Base-by-base conservation (phyloP, 2,888 invertebrate species). In the Ametastegia equiseti region DNA sequence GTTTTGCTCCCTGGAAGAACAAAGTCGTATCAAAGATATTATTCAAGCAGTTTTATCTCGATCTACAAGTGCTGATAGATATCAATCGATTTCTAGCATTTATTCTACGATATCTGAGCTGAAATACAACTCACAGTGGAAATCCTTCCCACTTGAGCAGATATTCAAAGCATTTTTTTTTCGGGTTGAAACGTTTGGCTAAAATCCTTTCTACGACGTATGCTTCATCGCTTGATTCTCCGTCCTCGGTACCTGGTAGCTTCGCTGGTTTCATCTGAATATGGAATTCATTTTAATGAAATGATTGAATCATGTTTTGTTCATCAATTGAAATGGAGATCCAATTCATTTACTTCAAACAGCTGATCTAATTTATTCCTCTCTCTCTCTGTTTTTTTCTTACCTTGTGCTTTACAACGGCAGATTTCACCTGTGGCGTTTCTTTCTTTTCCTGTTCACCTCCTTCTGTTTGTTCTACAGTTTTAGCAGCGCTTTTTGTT, bases 71-170 rank as follows among this genome's bases (percentile, higher is more conserved):
- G 3, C 1, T 3, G 9, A 60, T 6, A 30, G 36, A 39, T 9
- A 63, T 33, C 5, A 42, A 42, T 42, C 42, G 9, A 42, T 54
- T n/a, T 54, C 54, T n/a, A n/a, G n/a, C n/a, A 30, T 6, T 30
- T 30, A 30, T 63, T 3, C 0, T 19, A 54, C 19, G 23, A 30
- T 60, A 65, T n/a, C n/a, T n/a, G n/a, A 60, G 69, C 80, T 39
- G 79, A 60, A 81, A 82, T 80, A 86, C 4, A 75, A 94, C 95
- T 94, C 86, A 95, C 95, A 95, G 95, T 33, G 95, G 93, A 87
- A 95, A 96, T 71, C 96, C 95, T 89, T 97, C 96, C 97, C 97
- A 97, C 91, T 97, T 97, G 75, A 97, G 94, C 87, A 97, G 93
- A 92, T 97, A 97, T 92, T 97, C 97, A 85, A 96, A 95, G 87